Conservation (phyloP, 1,140 invertebrate species). For the Sinonovacula constricta region DNA sequence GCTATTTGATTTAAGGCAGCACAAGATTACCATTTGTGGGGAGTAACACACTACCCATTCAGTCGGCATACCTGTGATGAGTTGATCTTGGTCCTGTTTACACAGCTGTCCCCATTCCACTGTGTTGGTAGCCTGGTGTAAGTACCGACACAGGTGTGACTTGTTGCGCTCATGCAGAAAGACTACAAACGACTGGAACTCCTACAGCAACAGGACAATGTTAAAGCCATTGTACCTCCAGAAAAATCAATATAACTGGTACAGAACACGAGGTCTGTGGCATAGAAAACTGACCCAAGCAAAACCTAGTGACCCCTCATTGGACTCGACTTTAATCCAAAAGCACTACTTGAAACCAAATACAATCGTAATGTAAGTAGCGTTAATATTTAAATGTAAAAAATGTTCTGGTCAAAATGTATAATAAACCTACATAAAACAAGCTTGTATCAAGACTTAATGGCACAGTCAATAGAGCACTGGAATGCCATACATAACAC, state of each 20-base stretch:
- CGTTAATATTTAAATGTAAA: no score
- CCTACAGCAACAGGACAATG: constrained; percentile 23
- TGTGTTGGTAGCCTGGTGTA: constrained; percentile 46
- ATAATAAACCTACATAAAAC: no score
- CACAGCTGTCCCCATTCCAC: constrained; percentile 42
- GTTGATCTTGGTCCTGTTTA: constrained; percentile 20
- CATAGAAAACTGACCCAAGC: neutral
- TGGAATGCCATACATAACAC: no score
- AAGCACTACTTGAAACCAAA: neutral
- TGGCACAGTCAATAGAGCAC: no score
- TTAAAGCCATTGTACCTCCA: neutral
- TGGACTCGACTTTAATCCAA: neutral
- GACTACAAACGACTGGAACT: constrained; percentile 37
- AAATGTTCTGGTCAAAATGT: no score
- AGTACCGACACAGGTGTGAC: constrained; percentile 38
- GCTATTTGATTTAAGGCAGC: neutral
- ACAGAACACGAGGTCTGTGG: neutral
- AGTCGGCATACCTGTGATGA: constrained; percentile 37
- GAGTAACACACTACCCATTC: no score
- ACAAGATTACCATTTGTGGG: no score
- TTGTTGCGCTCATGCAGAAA: constrained; percentile 25
- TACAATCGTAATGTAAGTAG: neutral
- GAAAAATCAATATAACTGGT: neutral
- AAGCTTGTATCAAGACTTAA: no score
- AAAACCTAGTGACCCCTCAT: neutral